Percentiles rank a stretch among this genome's conserved stretches.
Evolutionary conservation across 2,888 invertebrate genomes (phyloP).

Genomic region (Prosapia bicincta): DNA sequence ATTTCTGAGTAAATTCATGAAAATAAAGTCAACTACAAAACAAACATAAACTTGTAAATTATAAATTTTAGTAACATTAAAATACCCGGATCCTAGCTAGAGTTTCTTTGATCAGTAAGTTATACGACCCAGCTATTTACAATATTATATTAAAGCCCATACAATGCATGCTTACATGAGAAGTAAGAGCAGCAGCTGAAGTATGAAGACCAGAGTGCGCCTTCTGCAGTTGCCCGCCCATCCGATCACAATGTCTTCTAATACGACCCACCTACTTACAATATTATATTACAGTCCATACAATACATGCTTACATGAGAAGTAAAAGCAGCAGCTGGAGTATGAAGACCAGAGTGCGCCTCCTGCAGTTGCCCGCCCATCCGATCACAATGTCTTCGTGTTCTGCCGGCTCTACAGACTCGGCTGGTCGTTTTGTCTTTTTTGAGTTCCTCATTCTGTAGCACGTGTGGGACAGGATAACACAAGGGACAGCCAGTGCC

Average conservation of each 20-base stretch:
- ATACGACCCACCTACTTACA: too few species aligned
- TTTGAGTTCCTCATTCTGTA: conserved; percentile 47
- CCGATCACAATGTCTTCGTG: conserved; percentile 37
- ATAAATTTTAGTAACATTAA: too few species aligned
- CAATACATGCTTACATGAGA: conserved; percentile 48
- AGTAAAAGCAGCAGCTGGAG: conserved; percentile 48
- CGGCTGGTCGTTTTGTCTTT: conserved; percentile 28
- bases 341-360: conserved; percentile 44
- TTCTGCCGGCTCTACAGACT: conserved; percentile 33
- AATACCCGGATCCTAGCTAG: too few species aligned
- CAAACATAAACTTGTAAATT: too few species aligned
- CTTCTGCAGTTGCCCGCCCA: conserved; percentile 43
- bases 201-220: conserved; percentile 44
- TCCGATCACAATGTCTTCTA: conserved; percentile 38
- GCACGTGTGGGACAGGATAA: conserved; percentile 54
- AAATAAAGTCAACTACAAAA: too few species aligned
- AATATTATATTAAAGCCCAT: too few species aligned
- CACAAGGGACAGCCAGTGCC: conserved; percentile 61
- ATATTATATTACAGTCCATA: too few species aligned
- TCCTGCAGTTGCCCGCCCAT: conserved; percentile 43
- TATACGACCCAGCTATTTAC: too few species aligned
- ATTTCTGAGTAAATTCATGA: too few species aligned
- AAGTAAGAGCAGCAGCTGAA: conserved; percentile 48
- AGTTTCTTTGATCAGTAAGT: too few species aligned
- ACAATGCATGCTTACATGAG: conserved; percentile 50